phyloP scores from a whole-genome alignment of 2,888 invertebrate genomes.

The Epirrhoe alternata region DNA sequence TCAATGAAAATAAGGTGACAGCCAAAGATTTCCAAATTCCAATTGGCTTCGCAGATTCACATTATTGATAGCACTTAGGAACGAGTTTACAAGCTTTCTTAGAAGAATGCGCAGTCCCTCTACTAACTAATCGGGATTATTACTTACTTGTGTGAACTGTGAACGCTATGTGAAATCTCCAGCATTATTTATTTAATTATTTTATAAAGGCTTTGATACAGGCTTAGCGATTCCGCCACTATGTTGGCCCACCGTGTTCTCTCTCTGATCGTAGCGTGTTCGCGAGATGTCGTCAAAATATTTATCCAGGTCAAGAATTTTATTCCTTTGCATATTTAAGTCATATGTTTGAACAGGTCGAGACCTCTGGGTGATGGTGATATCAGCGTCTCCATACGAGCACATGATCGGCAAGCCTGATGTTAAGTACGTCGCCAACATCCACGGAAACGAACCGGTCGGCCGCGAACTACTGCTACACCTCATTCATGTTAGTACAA shows the following conservation, averaged over 20 bases:
- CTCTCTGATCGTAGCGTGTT: no score
- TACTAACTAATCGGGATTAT: background rate
- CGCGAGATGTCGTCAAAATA: background rate
- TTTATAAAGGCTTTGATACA: no score
- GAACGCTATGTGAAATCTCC: no score
- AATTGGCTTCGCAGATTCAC: background rate
- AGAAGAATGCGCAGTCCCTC: background rate
- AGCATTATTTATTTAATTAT: no score
- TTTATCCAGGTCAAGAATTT: background rate
- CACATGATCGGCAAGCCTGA: constrained; percentile 98
- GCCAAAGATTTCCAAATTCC: constrained; percentile 3
- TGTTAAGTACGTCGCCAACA: constrained; percentile 98
- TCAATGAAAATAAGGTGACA: background rate
- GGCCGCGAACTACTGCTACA: constrained; percentile 97
- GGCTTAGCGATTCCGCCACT: no score
- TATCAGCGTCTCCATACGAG: constrained; percentile 95
- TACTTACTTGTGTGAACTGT: no score
- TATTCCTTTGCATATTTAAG: background rate
- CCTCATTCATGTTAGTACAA: constrained; percentile 90
- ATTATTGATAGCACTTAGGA: background rate
- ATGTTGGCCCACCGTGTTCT: no score
- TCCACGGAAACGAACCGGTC: constrained; percentile 98
- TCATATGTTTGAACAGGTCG: constrained; percentile 80
- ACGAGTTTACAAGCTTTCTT: no score
- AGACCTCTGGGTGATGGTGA: constrained; percentile 97